Conservation (phyloP, 2,797 vertebrate genomes). For the Oreochromis mossambicus region DNA sequence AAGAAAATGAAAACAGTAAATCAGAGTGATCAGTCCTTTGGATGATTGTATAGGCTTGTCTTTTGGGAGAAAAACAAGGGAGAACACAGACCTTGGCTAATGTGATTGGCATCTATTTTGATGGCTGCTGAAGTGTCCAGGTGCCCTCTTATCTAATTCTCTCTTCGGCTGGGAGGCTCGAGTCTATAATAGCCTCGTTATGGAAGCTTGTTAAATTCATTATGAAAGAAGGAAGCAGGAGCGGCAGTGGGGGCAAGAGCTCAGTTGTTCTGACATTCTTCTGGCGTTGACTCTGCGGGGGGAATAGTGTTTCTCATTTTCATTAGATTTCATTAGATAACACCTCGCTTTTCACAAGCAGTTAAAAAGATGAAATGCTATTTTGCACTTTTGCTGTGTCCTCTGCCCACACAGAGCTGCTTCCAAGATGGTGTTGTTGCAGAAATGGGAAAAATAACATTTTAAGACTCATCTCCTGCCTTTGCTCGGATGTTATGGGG, state of each 20-base stretch:
- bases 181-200: slow-evolving; percentile 72
- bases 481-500: neutral
- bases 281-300: slow-evolving; percentile 55
- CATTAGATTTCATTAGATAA: slow-evolving; percentile 71
- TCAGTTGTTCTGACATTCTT: slow-evolving; percentile 65
- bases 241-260: slow-evolving; percentile 47
- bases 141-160: slow-evolving; percentile 73
- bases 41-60: slow-evolving; percentile 40
- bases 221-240: slow-evolving; percentile 64
- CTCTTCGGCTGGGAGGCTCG: slow-evolving; percentile 58
- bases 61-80: slow-evolving; percentile 42
- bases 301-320: slow-evolving; percentile 67
- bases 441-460: neutral
- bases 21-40: slow-evolving; percentile 31
- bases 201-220: slow-evolving; percentile 72
- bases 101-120: slow-evolving; percentile 72
- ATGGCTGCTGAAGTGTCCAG: slow-evolving; percentile 74
- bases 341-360: slow-evolving; percentile 48
- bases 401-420: slow-evolving; percentile 36
- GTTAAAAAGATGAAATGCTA: slow-evolving; percentile 58
- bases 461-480: neutral
- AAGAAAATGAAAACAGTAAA: slow-evolving; percentile 54
- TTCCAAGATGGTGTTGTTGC: slow-evolving; percentile 6
- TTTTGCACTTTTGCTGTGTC: slow-evolving; percentile 52
- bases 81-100: slow-evolving; percentile 52